These are phyloP conservation scores for Bibio marci DNA, from an alignment of 2,888 invertebrate genomes.

Conservation along the genomic window DNA sequence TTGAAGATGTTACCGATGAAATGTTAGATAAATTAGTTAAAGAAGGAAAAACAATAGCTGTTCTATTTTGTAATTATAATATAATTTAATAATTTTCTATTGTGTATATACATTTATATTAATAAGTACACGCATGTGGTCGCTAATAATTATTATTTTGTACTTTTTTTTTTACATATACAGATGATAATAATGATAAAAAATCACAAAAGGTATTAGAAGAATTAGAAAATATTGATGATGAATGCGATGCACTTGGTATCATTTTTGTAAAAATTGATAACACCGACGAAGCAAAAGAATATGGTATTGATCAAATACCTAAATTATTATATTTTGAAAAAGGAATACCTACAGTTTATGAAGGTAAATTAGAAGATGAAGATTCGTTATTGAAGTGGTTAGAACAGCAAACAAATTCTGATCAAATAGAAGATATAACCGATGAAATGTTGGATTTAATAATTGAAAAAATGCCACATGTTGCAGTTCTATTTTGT, in stretches of 20 bases:
- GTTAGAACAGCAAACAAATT: constrained; percentile 69
- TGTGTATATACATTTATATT: constrained; percentile 7
- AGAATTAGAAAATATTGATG: constrained; percentile 86
- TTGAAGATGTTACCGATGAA: constrained; percentile 88
- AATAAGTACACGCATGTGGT: no score
- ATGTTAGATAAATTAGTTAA: constrained; percentile 81
- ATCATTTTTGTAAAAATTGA: constrained; percentile 87
- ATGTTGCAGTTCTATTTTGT: constrained; percentile 86
- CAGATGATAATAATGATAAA: constrained; percentile 79
- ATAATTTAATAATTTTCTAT: constrained; percentile 1
- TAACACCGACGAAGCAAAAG: constrained; percentile 74
- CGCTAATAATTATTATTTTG: no score
- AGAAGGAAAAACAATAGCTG: constrained; percentile 76
- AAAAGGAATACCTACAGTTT: constrained; percentile 55
- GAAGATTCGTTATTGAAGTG: constrained; percentile 77
- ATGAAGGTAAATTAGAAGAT: constrained; percentile 73
- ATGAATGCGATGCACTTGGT: constrained; percentile 76
- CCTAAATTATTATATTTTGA: constrained; percentile 73
- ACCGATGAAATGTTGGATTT: constrained; percentile 88
- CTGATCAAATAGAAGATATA: constrained; percentile 85
- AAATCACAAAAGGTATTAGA: constrained; percentile 70
- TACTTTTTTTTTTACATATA: constrained; percentile 14
- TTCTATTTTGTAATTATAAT: constrained; percentile 63
- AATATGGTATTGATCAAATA: constrained; percentile 79
- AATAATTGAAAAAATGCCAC: constrained; percentile 71